Percentiles rank a stretch among this genome's conserved stretches.
Evolutionary conservation across 2,888 invertebrate species (phyloP).

Genomic region (Polia nebulosa): DNA sequence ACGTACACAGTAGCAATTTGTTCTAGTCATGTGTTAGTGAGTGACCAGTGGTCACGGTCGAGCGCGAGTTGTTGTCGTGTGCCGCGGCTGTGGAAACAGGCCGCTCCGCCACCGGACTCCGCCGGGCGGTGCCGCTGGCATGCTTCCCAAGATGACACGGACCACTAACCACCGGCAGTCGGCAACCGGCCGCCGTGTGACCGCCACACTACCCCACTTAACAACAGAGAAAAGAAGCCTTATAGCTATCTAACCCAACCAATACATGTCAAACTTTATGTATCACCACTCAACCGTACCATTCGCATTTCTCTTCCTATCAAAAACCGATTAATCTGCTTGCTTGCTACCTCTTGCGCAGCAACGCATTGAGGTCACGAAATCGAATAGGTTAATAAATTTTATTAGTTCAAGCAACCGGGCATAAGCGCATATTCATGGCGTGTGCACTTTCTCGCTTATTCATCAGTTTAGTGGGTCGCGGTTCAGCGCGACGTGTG

Average conservation of each 20-base stretch:
- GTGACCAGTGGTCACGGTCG: conserved; percentile 64
- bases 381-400: conserved; percentile 72
- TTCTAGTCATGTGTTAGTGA: conserved; percentile 28
- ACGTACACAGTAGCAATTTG: conserved; percentile 28
- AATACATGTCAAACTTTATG: conserved; percentile 48
- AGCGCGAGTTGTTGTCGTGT: conserved; percentile 59
- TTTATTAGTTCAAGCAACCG: conserved; percentile 70
- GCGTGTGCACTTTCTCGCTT: conserved; percentile 83
- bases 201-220: conserved; percentile 81
- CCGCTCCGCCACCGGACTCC: conserved; percentile 56
- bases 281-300: conserved; percentile 36
- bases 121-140: conserved; percentile 70
- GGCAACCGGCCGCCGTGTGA: conserved; percentile 73
- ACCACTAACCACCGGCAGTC: conserved; percentile 73
- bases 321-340: conserved; percentile 57
- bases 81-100: conserved; percentile 41
- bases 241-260: conserved; percentile 44
- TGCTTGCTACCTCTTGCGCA: conserved; percentile 55
- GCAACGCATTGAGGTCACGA: conserved; percentile 67
- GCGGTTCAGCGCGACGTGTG: conserved; percentile 70
- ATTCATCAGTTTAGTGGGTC: conserved; percentile 86
- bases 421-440: conserved; percentile 61
- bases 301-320: conserved; percentile 52
- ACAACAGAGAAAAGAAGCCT: conserved; percentile 66
- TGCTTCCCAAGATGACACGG: conserved; percentile 82